Base-by-base conservation (phyloP, 2,113 vertebrate species). In the Xenotilapia caudafasciata region DNA sequence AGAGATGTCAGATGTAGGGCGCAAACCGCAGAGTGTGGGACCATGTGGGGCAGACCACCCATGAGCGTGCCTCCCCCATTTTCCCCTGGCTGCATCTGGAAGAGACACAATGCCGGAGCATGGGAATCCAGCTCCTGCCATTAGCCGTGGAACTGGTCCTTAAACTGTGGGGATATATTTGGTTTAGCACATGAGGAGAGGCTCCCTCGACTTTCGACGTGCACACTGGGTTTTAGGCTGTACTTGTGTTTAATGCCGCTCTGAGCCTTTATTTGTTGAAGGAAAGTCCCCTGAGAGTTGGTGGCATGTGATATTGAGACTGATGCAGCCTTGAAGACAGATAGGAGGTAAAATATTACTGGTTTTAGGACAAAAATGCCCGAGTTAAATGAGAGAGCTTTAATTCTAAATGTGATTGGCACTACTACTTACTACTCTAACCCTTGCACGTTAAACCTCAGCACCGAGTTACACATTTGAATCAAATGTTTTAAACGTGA, bases 1-100 rank as follows among this genome's bases (percentile, higher is more conserved):
- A 77, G 73, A 77, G 73, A 77, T 94, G 95, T 96, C 95, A 95
- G 93, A 95, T 95, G 95, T 89, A 94, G 93, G 94, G 94, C 91
- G 88, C 95, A 95, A 94, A 96, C 96, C 96, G 38, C 96, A 96
- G 88, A 94, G 93, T 91, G 91, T 89, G 93, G 92, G 92, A 94
- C 93, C 94, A 89, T 95, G 95, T 95, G 96, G 94, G 95, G 94
- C 82, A 83, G 96, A 96, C 96, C 96, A 96, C 96, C 96, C 96
- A 91, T 95, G 95, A 94, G 87, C 42, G 21, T 84, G 87, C 89
- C 89, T 77, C 83, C 90, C 89, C 87, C 86, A 31, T 88, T 82
- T 80, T 82, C 92, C 45, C 84, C 88, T 26, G 80, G 81, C 93
- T 95, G 95, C 93, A 93, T 93, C 93, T 95, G 92, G 92, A 93